Evolutionary conservation across 2,888 invertebrate genomes (phyloP), one percentile per base, ranked within the genome.

Genomic region (Patella depressa): DNA sequence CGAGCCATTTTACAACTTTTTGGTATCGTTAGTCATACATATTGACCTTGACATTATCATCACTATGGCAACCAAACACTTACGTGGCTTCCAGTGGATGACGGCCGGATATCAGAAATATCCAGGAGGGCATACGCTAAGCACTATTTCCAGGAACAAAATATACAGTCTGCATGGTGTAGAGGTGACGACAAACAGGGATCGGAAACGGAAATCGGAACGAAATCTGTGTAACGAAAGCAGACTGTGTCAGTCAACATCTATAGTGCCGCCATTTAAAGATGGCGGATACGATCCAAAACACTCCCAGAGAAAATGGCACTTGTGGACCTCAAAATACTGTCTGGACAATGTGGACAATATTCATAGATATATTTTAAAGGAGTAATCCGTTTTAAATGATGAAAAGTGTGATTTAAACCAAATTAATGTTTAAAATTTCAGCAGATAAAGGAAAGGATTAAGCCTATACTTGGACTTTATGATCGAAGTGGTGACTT

Each of bases 1-100:
- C 76, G 78, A 54, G 80, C 80, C 19, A 80, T 80, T 76, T 55
- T 80, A 70, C 78, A 78, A 54, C 75, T 80, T 1, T 65, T 80
- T 15, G 80, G 80, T 11, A 76, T 80, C 54, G 78, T 80, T 19
- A 78, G 74, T 45, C 77, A 75, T 65, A 72, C 80, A 12, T 74
- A 76, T 53, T 76, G 75, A 72, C 17, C 65, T 65, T 65, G 19
- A 65, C 19, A 65, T 14, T 24, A 24, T 24, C 65, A 24, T 65
- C 24, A 65, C 19, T 12, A 65, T 65, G 65, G 24, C 65, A 65
- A 65, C 65, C 65, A 65, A 65, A 65, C 65, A 65, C 65, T 65
- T 24, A 24, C 24, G 65, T 65, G 65, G 65, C 65, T 65, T 65
- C 65, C 65, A 65, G 24, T 65, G 65, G 65, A 65, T 65, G 19